Evolutionary conservation across 2,797 vertebrate species (phyloP).

Genomic region (Sebastes kiyomatsui): DNA sequence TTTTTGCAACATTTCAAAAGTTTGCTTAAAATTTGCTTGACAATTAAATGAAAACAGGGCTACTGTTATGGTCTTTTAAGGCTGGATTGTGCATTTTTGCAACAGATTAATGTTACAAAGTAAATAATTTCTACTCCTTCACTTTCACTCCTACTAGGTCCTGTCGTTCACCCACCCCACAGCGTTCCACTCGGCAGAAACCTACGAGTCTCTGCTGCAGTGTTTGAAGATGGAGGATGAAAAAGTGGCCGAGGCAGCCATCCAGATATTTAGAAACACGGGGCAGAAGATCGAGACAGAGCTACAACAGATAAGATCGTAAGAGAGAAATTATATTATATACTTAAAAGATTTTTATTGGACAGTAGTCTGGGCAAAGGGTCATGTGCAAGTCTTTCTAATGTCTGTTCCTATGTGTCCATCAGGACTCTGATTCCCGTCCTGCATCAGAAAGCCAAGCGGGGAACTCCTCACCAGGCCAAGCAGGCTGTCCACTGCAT

Average conservation of each 20-base stretch:
- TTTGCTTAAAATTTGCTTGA: not conserved
- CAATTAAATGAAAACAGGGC: not conserved
- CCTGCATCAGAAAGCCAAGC: conserved; percentile 98
- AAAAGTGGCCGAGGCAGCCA: conserved; percentile 98
- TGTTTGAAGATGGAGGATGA: conserved; percentile 99
- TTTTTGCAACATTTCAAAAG: not conserved
- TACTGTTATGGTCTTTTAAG: not conserved
- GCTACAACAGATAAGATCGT: conserved; percentile 98
- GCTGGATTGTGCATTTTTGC: not conserved
- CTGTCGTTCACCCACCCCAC: conserved; percentile 99
- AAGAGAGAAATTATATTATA: conserved; percentile 57
- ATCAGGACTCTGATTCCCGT: conserved; percentile 96
- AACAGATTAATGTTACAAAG: not conserved
- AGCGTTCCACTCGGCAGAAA: conserved; percentile 98
- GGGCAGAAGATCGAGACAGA: conserved; percentile 99
- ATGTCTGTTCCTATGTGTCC: conserved; percentile 23
- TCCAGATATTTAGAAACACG: conserved; percentile 99
- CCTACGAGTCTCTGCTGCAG: conserved; percentile 97
- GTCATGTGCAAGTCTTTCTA: not conserved
- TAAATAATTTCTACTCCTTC: not conserved
- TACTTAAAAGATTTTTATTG: not conserved
- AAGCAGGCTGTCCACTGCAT: conserved; percentile 99
- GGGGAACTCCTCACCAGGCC: conserved; percentile 98
- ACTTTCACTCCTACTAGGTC: conserved; percentile 82
- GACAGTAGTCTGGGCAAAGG: not conserved